Base-by-base conservation (phyloP, 2,797 vertebrate species). In the Tachyglossus aculeatus region DNA sequence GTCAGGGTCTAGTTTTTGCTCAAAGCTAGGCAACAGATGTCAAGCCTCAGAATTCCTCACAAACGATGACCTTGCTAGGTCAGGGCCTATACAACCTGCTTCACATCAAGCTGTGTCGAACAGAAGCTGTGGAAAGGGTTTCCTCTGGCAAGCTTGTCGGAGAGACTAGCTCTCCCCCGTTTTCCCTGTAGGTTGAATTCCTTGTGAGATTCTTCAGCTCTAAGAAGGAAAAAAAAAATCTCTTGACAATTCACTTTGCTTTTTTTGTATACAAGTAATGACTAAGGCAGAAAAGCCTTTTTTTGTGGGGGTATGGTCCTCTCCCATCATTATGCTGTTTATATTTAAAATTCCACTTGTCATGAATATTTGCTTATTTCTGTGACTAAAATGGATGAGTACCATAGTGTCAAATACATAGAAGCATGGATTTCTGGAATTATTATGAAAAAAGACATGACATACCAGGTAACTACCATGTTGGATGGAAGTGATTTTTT, bases 11-110 rank as follows among this genome's bases (percentile, higher is more conserved):
- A 79, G 76, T 90, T 84, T 88, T 86, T 78, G 85, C 90, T 92
- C 84, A 92, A 84, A 92, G 91, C 90, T 83, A 91, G 83, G 90
- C 91, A 93, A 90, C 92, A 95, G 90, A 94, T 94, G 93, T 94
- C 91, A 91, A 82, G 87, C 88, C 88, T 93, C 91, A 89, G 89
- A 93, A 92, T 79, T 89, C 76, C 74, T 88, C 88, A 91, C 89
- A 90, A 90, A 92, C 89, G 68, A 84, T 91, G 92, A 94, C 92
- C 90, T 91, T 81, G 71, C 68, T 89, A 88, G 92, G 92, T 93
- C 92, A 92, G 86, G 88, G 86, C 85, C 88, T 84, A 87, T 88
- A 87, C 86, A 92, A 88, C 88, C 86, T 89, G 85, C 81, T 72
- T 77, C 0, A 88, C 89, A 89, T 90, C 91, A 91, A 91, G 91